These are phyloP conservation scores for Orycteropus afer DNA, from an alignment of 2,113 vertebrate genomes.

Conservation along the genomic window DNA sequence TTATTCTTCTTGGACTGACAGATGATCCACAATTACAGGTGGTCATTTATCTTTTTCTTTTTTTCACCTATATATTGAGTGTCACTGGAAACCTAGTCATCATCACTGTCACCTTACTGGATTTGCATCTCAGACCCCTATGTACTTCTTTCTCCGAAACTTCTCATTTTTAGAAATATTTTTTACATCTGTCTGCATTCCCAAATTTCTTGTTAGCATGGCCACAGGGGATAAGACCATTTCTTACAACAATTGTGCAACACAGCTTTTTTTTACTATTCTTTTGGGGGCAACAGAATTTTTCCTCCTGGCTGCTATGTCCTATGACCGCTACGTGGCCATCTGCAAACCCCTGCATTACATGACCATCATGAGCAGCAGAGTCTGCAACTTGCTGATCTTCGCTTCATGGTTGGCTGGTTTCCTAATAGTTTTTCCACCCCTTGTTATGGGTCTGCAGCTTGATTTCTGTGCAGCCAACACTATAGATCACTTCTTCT, in stretches of 20 bases:
- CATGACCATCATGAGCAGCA: constrained; percentile 61
- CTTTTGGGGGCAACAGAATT: constrained; percentile 68
- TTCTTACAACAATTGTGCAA: constrained; percentile 69
- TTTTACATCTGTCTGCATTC: constrained; percentile 63
- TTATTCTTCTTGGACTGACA: constrained; percentile 75
- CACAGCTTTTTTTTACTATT: constrained; percentile 76
- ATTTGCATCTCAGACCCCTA: constrained; percentile 69
- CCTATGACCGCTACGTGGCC: constrained; percentile 67
- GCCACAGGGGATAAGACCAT: constrained; percentile 66
- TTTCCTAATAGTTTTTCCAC: constrained; percentile 68
- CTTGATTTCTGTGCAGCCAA: constrained; percentile 70
- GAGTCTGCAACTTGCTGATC: constrained; percentile 58
- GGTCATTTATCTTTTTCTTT: constrained; percentile 61
- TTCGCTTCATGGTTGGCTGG: constrained; percentile 69
- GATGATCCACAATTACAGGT: constrained; percentile 60
- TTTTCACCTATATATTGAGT: constrained; percentile 66
- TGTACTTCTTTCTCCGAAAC: constrained; percentile 74
- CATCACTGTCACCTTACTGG: constrained; percentile 63
- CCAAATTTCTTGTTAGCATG: constrained; percentile 70
- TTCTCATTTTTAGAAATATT: constrained; percentile 74
- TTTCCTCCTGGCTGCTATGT: constrained; percentile 73
- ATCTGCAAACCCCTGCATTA: constrained; percentile 73
- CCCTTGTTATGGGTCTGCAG: constrained; percentile 49
- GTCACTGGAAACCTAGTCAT: constrained; percentile 62
- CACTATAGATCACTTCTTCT: constrained; percentile 69